Evolutionary conservation across 2,888 invertebrate genomes (phyloP), one percentile per base, ranked within the genome.

Genomic region (Eucriotettix oculatus): DNA sequence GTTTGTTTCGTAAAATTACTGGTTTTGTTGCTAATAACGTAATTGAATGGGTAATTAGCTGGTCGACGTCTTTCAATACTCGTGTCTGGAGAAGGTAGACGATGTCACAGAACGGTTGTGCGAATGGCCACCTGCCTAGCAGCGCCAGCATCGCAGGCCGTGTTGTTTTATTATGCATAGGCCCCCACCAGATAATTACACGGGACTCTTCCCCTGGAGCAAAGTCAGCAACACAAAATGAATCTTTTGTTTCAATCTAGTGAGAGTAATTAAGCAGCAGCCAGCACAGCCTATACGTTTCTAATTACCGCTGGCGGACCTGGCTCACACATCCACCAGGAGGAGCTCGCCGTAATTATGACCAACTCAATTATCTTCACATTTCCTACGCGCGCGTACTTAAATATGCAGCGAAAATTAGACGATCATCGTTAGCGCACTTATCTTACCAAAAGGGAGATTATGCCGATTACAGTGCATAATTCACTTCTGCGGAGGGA

Each of bases 241-340:
- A 63, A 63, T 63, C 63, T 63, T 63, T 63, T 63, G 63, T 63
- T 63, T 63, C 61, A 63, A 63, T 63, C 63, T 63, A 59, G 58
- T 60, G 60, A 62, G 53, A 58, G 53, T 63, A 63, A 63, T 63
- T 63, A 63, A 60, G 61, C 62, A 54, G 59, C 54, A 57, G 62
- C 60, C 63, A 58, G 17, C 17, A 29, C 29, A n/a, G 29, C 55
- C 55, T 40, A 48, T 48, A 48, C 48, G 48, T 48, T 48, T 48
- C 14, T 48, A 48, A 48, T 48, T 48, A 48, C 48, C n/a, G 48
- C 48, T 12, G 14, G 48, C 48, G 12, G 48, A 14, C 29, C 29
- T 29, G 29, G 29, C 29, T 29, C 29, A 29, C 29, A 29, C 29
- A 29, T 29, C 29, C 29, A 29, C 29, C 29, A 29, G 29, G 29